Conservation (phyloP, 2,888 invertebrate genomes). For the Strigamia crassipes region DNA sequence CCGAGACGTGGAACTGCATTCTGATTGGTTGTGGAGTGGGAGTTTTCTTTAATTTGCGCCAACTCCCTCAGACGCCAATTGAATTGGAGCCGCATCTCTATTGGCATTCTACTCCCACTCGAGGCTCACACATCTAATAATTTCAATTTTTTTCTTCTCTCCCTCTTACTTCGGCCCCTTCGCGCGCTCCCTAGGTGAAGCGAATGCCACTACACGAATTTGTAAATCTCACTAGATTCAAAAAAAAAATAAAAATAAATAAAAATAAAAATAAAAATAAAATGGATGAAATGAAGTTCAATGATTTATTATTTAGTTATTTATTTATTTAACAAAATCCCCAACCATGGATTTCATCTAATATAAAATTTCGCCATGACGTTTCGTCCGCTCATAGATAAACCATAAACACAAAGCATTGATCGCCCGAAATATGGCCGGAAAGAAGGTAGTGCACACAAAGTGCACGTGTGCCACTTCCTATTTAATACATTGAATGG, state of each 20-base stretch:
- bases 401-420: not conserved
- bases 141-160: constrained; percentile 8
- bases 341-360: not conserved
- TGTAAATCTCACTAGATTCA: not conserved
- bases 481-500: not conserved
- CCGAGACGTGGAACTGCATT: constrained; percentile 10
- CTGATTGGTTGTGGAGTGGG: constrained; percentile 10
- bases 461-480: not conserved
- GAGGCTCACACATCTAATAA: constrained; percentile 4
- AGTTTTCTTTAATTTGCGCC: constrained; percentile 10
- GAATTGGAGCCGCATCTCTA: constrained; percentile 1
- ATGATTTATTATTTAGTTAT: not conserved
- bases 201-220: not conserved
- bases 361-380: not conserved
- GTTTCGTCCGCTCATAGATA: no score
- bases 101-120: constrained; percentile 6
- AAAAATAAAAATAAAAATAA: not conserved
- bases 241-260: not conserved
- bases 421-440: not conserved
- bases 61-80: constrained; percentile 10
- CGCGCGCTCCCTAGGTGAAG: constrained; percentile 3
- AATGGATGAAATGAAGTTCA: not conserved
- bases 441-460: not conserved
- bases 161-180: not conserved
- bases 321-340: not conserved